Evolutionary conservation across 2,797 vertebrate species (phyloP).

Genomic region (Amazonetta brasiliensis): DNA sequence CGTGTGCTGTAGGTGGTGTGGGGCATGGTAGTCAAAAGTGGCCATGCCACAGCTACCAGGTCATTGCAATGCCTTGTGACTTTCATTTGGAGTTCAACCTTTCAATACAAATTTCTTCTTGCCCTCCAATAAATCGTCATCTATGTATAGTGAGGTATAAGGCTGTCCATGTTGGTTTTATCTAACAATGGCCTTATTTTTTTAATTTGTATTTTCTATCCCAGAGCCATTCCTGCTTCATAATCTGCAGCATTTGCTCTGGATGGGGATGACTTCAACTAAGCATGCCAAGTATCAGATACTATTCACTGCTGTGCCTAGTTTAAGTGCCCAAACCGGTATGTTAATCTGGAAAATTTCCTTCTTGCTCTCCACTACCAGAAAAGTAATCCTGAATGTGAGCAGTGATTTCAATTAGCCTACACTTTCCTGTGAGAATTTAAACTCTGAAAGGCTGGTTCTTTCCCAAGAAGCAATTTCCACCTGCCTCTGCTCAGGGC

Average conservation of each 20-base stretch:
- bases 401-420: background rate
- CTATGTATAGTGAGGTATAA: background rate
- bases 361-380: background rate
- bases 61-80: background rate
- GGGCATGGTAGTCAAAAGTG: background rate
- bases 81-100: background rate
- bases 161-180: background rate
- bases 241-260: background rate
- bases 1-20: rapidly evolving
- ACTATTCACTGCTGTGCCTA: background rate
- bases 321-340: background rate
- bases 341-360: background rate
- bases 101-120: background rate
- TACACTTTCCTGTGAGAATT: background rate
- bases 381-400: background rate
- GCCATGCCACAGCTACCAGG: background rate
- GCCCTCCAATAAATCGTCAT: background rate
- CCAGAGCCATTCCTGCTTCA: background rate
- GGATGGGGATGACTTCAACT: background rate
- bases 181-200: background rate
- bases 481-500: background rate
- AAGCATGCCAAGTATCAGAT: background rate
- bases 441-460: background rate
- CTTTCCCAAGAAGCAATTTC: background rate
- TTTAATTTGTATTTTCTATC: background rate